Percentiles rank a stretch among this genome's conserved stretches.
Conservation (phyloP, 2,113 vertebrate genomes). For the Charina bottae region DNA sequence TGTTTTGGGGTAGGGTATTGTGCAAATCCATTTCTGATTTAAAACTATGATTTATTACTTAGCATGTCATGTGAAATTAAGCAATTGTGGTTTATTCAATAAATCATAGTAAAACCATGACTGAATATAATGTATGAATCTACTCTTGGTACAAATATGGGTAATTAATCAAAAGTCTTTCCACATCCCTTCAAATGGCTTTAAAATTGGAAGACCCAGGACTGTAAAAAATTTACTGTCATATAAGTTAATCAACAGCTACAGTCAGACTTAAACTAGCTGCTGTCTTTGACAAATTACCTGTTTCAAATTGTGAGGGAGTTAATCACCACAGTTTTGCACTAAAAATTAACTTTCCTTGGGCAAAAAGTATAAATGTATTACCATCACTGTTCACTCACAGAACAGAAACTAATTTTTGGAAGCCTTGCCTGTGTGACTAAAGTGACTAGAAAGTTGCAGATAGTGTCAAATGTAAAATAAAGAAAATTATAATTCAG, state of each 20-base stretch:
- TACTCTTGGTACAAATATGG: conserved; percentile 13
- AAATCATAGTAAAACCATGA: not conserved
- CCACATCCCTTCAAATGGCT: conserved; percentile 38
- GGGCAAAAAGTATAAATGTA: conserved; percentile 54
- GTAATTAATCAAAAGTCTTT: conserved; percentile 31
- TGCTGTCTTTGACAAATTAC: conserved; percentile 72
- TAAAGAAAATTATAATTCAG: not conserved
- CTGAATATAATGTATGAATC: not conserved
- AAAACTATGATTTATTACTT: not conserved
- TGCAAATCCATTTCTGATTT: not conserved
- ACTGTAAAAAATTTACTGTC: conserved; percentile 60
- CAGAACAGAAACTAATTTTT: conserved; percentile 53
- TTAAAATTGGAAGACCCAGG: conserved; percentile 62
- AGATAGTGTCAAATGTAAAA: not conserved
- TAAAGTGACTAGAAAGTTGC: not conserved
- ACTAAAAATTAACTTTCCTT: conserved; percentile 66
- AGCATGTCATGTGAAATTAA: not conserved
- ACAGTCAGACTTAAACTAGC: conserved; percentile 64
- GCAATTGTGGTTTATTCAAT: not conserved
- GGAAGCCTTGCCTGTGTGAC: not conserved
- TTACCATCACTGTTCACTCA: conserved; percentile 60
- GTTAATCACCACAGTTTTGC: conserved; percentile 75
- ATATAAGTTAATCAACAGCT: conserved; percentile 79
- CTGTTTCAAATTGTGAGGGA: conserved; percentile 64
- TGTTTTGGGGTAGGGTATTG: not conserved